These are phyloP conservation scores for Sebastolobus alascanus DNA, from an alignment of 2,797 vertebrate species.

Conservation along the genomic window DNA sequence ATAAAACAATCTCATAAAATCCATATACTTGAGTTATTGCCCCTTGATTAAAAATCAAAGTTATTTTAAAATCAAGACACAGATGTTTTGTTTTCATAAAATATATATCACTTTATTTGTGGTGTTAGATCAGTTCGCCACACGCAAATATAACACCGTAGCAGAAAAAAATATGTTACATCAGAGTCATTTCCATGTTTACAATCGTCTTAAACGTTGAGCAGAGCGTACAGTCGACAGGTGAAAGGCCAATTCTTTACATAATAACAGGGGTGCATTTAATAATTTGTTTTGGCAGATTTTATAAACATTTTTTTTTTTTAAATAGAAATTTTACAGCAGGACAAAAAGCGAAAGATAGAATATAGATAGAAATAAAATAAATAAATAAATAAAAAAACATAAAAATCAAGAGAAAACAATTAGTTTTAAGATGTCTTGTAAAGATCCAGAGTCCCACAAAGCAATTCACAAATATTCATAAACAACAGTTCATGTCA, in stretches of 20 bases:
- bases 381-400: too few species aligned
- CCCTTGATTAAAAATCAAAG: neutral
- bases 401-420: neutral
- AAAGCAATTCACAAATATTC: neutral
- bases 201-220: neutral
- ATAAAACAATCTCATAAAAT: slow-evolving; percentile 15
- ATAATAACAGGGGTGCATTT: neutral
- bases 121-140: slow-evolving; percentile 31
- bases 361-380: too few species aligned
- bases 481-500: neutral
- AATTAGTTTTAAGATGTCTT: neutral
- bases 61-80: slow-evolving; percentile 26
- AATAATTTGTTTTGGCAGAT: neutral
- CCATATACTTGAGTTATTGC: slow-evolving; percentile 4
- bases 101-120: slow-evolving; percentile 57
- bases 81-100: slow-evolving; percentile 31
- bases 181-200: slow-evolving; percentile 5
- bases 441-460: neutral
- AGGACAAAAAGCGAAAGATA: too few species aligned
- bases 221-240: neutral
- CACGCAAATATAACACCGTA: slow-evolving; percentile 9
- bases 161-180: slow-evolving; percentile 3
- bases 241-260: neutral
- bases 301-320: too few species aligned
- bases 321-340: too few species aligned